Evolutionary conservation across 2,113 vertebrate species (phyloP).

Genomic region (Caranx ignobilis): DNA sequence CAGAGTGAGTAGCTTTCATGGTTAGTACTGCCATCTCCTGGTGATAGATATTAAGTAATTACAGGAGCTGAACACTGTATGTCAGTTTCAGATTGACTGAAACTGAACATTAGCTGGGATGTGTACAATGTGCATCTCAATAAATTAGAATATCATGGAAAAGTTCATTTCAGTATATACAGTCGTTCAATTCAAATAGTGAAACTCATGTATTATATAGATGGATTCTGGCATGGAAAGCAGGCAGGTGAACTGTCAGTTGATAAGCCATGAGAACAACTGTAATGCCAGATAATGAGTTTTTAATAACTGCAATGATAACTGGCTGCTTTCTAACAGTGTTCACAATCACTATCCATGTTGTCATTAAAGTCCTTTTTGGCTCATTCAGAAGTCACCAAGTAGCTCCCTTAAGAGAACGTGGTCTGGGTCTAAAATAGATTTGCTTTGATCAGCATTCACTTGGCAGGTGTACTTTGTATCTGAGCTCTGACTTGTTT

Average conservation of each 20-base stretch:
- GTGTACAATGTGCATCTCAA: neutral
- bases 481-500: conserved; percentile 34
- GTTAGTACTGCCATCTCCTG: conserved; percentile 76
- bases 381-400: conserved; percentile 5
- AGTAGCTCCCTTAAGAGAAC: conserved; percentile 22
- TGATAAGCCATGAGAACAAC: neutral
- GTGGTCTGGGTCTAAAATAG: conserved; percentile 4
- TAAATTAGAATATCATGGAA: too few species aligned
- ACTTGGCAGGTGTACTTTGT: conserved; percentile 29
- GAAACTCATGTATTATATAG: too few species aligned
- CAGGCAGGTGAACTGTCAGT: neutral
- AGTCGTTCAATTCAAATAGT: too few species aligned
- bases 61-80: neutral
- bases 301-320: conserved; percentile 3
- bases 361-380: neutral
- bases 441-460: conserved; percentile 28
- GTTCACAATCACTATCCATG: neutral
- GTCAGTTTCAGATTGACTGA: neutral
- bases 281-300: neutral
- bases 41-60: conserved; percentile 31
- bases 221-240: neutral
- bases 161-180: too few species aligned
- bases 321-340: conserved; percentile 3
- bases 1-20: conserved; percentile 42
- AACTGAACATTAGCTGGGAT: neutral